Conservation (phyloP, 2,797 vertebrate species). For the Erethizon dorsatum region DNA sequence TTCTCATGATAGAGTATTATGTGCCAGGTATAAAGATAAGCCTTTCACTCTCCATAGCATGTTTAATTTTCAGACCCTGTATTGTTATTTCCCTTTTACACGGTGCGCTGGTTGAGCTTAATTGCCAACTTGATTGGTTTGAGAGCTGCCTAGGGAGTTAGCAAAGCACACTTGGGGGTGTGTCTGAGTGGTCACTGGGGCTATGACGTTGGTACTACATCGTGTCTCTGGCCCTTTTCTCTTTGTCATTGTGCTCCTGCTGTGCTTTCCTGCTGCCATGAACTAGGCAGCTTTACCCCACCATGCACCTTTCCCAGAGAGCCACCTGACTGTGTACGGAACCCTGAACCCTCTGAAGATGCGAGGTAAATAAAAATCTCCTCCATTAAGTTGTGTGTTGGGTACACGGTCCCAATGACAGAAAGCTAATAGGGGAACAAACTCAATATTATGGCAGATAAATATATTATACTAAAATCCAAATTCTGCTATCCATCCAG, state of each 20-base stretch:
- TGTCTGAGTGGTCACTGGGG: not conserved
- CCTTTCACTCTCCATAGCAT: not conserved
- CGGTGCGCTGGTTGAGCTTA: not conserved
- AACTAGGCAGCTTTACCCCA: not conserved
- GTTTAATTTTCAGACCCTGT: conserved; percentile 5
- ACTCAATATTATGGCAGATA: not conserved
- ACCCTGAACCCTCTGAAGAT: not conserved
- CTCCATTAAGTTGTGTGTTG: not conserved
- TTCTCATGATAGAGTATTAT: not conserved
- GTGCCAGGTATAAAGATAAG: not conserved
- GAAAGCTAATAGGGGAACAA: not conserved
- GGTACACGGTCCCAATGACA: not conserved
- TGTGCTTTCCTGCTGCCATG: not conserved
- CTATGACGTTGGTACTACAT: not conserved
- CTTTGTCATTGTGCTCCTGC: not conserved
- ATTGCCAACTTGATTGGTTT: not conserved
- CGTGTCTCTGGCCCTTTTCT: not conserved
- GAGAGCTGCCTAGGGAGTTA: not conserved
- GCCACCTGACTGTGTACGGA: not conserved
- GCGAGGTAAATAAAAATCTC: not conserved
- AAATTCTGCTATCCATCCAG: not conserved
- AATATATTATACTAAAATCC: not conserved
- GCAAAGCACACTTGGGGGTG: not conserved
- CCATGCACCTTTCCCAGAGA: not conserved
- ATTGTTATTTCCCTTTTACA: not conserved